Base-by-base conservation (phyloP, 2,888 invertebrate genomes). In the Cabera pusaria region DNA sequence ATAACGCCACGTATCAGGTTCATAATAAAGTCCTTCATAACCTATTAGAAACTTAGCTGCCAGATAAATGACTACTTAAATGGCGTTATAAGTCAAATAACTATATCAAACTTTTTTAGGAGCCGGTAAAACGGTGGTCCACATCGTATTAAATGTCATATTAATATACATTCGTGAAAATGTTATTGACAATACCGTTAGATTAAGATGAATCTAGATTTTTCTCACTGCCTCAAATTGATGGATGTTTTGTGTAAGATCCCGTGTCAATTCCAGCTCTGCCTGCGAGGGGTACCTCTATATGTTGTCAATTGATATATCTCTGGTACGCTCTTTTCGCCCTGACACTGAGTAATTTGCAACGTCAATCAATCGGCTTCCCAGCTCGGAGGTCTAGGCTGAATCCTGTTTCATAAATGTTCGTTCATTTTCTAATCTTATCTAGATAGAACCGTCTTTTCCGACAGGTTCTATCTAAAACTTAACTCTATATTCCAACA, bases 331-430 rank as follows among this genome's bases (percentile, higher is more conserved):
- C 48, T 62, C 59, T 64, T 47, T 49, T 52, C 48, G 37, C 39
- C 35, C 51, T 43, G 50, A 68, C 71, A 70, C 64, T 64, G 58
- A 64, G 59, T 64, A 66, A 71, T 73, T 71, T 70, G 66, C 57
- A 25, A 58, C 61, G 64, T 69, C 66, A 68, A 70, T 70, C 72
- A 67, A 49, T 50, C 37, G 36, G 45, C 51, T 41, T 16, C n/a
- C 16, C 16, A 21, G 32, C 26, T 46, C 42, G 18, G 31, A 45
- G 5, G 14, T 28, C 19, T 23, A 26, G 4, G 19, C 21, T 19
- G 5, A 21, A 29, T 21, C 34, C 21, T 22, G 34, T 34, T 27
- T 11, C n/a, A n/a, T n/a, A n/a, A n/a, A n/a, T n/a, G n/a, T n/a
- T n/a, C n/a, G n/a, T n/a, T n/a, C n/a, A n/a, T n/a, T n/a, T n/a